Percentiles rank a stretch among this genome's conserved stretches.
Conservation (phyloP, 2,113 vertebrate species). For the Tricholaema leucomelas region DNA sequence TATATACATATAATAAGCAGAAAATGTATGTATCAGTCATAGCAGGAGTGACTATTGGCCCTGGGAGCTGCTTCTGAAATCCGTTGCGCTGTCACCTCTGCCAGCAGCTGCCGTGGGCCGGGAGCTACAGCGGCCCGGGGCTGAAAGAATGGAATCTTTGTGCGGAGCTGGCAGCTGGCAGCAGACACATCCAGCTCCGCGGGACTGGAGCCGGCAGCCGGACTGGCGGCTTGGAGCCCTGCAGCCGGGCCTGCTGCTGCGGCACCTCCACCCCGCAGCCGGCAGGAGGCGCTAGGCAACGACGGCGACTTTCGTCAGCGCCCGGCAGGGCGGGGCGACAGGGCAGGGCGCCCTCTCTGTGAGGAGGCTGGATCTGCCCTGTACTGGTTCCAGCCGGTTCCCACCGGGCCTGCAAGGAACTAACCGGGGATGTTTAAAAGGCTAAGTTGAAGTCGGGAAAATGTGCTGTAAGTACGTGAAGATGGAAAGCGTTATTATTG, state of each 20-base stretch:
- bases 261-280: too few species aligned
- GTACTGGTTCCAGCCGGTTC: rapidly evolving
- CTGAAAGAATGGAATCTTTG: not conserved
- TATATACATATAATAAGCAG: conserved; percentile 21
- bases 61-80: not conserved
- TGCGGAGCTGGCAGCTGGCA: not conserved
- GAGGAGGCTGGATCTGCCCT: not conserved
- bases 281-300: too few species aligned
- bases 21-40: conserved; percentile 50
- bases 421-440: not conserved
- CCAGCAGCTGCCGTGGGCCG: not conserved
- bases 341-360: too few species aligned
- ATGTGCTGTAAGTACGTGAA: not conserved
- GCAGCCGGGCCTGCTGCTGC: rapidly evolving
- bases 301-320: rapidly evolving
- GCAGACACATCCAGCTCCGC: rapidly evolving
- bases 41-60: not conserved
- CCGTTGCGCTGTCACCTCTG: not conserved
- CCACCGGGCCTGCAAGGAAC: not conserved
- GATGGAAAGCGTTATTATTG: not conserved
- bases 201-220: not conserved
- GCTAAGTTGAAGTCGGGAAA: not conserved
- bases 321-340: not conserved
- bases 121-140: not conserved
- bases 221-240: rapidly evolving